Evolutionary conservation across 2,113 vertebrate species (phyloP).

Genomic region (Nesoenas mayeri): DNA sequence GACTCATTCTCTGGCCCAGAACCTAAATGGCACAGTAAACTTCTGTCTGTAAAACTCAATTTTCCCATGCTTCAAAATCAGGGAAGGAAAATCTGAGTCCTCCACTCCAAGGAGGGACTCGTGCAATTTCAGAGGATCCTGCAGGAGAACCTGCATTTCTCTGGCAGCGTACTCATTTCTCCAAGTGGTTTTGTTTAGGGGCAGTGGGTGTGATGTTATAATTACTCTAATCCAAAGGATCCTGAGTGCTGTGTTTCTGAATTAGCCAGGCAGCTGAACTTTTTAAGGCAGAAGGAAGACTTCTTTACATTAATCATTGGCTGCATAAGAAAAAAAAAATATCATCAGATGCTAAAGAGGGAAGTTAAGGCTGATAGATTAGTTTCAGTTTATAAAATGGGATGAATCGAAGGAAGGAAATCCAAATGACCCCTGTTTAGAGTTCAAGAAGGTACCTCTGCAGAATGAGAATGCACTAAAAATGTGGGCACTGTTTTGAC

Average conservation of each 20-base stretch:
- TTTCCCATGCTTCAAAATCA: not conserved
- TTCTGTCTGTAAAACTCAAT: not conserved
- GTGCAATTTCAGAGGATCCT: not conserved
- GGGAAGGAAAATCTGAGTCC: not conserved
- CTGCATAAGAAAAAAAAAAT: not conserved
- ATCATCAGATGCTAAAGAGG: not conserved
- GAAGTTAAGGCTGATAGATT: not conserved
- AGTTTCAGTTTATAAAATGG: not conserved
- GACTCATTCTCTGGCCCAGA: not conserved
- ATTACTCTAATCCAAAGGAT: not conserved
- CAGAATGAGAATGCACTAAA: not conserved
- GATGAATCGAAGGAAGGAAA: not conserved
- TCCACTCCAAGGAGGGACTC: not conserved
- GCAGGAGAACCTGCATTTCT: not conserved
- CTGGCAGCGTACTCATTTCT: not conserved
- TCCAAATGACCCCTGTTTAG: not conserved
- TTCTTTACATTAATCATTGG: not conserved
- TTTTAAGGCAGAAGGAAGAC: not conserved
- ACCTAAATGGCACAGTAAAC: not conserved
- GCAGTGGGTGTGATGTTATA: not conserved
- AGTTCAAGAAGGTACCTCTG: not conserved
- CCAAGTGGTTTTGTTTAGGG: not conserved
- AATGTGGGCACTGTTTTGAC: not conserved
- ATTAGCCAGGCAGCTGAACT: not conserved
- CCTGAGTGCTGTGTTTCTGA: not conserved